Evolutionary conservation across 2,797 vertebrate species (phyloP), one percentile per base, ranked within the genome.

Genomic region (Acrossocheilus fasciatus): DNA sequence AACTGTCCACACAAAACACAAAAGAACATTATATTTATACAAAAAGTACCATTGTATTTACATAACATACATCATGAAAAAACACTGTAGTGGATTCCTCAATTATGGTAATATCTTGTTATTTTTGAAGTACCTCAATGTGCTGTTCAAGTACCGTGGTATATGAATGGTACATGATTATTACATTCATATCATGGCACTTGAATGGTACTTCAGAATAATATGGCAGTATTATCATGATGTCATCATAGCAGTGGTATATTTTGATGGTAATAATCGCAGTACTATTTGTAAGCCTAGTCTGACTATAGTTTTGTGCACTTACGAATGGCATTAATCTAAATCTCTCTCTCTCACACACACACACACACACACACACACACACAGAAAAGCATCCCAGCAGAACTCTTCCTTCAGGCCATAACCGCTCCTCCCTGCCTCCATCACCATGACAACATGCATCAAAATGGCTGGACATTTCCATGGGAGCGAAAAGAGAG

Each of bases 371-470:
- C 73, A 26, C 66, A 57, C 69, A 80, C 64, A 39, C 66, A 74
- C 59, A 76, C 36, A 81, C 50, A 70, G 20, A 47, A 39, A 70
- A 34, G 30, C 26, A 82, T 14, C 39, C 39, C 3, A 59, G 70
- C 41, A 52, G 59, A 82, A 82, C 81, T 62, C 82, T 59, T 85
- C 52, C 79, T 80, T 85, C 73, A 69, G 70, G 81, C 77, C 20
- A 81, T 69, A 34, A 69, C 57, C 26, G 52, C 85, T 83, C 83
- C 72, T 87, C 75, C 64, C 76, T 59, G 72, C 64, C 52, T 72
- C 68, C 50, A 86, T 89, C 86, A 84, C 90, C 90, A 89, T 89
- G 87, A 91, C 87, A 91, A 89, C 88, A 57, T 23, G 81, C 74
- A 87, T 89, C 82, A 86, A 87, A 89, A 91, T 82, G 86, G 81